phyloP scores from a whole-genome alignment of 2,797 vertebrate species.

The Garrulus glandarius region DNA sequence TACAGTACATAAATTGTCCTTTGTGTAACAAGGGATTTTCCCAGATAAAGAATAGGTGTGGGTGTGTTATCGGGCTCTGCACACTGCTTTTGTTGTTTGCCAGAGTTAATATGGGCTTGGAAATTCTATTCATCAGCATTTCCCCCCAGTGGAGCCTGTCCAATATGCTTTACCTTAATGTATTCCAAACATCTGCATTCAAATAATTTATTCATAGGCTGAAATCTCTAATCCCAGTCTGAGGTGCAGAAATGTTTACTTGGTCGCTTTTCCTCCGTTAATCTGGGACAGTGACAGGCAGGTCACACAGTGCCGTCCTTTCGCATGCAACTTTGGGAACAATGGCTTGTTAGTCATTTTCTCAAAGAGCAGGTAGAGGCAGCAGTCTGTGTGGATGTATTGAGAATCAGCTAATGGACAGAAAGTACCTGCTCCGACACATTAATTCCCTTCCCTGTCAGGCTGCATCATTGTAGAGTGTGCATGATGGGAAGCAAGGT shows the following conservation, averaged over 20 bases:
- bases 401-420: constrained; percentile 83
- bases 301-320: neutral
- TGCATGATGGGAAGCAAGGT: constrained; percentile 83
- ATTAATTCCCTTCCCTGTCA: constrained; percentile 90
- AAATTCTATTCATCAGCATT: constrained; percentile 75
- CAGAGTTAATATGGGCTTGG: constrained; percentile 72
- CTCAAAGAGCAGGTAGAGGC: constrained; percentile 50
- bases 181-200: constrained; percentile 77
- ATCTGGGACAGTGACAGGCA: constrained; percentile 27
- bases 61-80: constrained; percentile 61
- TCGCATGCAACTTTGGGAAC: neutral
- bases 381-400: constrained; percentile 59
- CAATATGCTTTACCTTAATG: constrained; percentile 70
- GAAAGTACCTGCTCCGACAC: constrained; percentile 83
- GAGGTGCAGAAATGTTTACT: constrained; percentile 63
- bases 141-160: constrained; percentile 52
- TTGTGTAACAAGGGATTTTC: neutral
- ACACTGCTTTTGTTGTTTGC: constrained; percentile 72
- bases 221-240: constrained; percentile 67
- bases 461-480: constrained; percentile 82
- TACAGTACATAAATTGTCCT: neutral
- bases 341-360: constrained; percentile 47
- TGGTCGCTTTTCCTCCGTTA: constrained; percentile 53
- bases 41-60: constrained; percentile 1
- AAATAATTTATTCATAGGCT: constrained; percentile 78